These are phyloP conservation scores for Antheraea assamensis DNA, from an alignment of 2,888 invertebrate genomes.

Conservation along the genomic window DNA sequence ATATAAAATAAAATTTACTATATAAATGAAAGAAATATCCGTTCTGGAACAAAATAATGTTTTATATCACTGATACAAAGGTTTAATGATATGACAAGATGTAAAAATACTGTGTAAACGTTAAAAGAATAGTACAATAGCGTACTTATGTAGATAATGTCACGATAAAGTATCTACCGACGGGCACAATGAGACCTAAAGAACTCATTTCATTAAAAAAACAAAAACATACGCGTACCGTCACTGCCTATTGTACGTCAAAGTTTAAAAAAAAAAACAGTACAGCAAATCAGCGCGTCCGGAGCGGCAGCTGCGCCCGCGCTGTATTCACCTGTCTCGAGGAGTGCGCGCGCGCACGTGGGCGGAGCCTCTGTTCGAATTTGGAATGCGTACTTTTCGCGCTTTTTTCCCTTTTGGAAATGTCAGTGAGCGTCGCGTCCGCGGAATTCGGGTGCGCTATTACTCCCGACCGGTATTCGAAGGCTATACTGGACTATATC, in stretches of 20 bases:
- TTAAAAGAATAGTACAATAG: neutral
- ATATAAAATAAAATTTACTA: neutral
- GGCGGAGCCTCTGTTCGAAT: conserved; percentile 51
- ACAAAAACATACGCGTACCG: conserved; percentile 53
- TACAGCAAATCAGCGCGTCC: conserved; percentile 64
- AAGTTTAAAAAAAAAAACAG: conserved; percentile 44
- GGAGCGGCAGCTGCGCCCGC: conserved; percentile 59
- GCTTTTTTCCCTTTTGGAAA: conserved; percentile 50
- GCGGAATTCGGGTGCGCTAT: conserved; percentile 81
- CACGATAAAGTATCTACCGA: neutral
- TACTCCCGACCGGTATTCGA: conserved; percentile 75
- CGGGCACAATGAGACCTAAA: neutral
- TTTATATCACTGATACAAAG: neutral
- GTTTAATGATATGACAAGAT: neutral
- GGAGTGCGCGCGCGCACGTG: conserved; percentile 65
- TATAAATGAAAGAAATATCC: neutral
- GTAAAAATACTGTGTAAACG: neutral
- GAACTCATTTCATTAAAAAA: neutral
- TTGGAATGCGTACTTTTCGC: conserved; percentile 66
- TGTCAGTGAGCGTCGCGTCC: conserved; percentile 39
- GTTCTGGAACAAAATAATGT: neutral
- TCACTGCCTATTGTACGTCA: conserved; percentile 73
- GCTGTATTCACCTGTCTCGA: conserved; percentile 76
- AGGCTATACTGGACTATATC: conserved; percentile 72
- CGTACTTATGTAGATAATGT: neutral